Percentiles rank a stretch among this genome's conserved stretches.
These are phyloP conservation scores for Petromus typicus DNA, from an alignment of 2,113 vertebrate species.

Conservation along the genomic window DNA sequence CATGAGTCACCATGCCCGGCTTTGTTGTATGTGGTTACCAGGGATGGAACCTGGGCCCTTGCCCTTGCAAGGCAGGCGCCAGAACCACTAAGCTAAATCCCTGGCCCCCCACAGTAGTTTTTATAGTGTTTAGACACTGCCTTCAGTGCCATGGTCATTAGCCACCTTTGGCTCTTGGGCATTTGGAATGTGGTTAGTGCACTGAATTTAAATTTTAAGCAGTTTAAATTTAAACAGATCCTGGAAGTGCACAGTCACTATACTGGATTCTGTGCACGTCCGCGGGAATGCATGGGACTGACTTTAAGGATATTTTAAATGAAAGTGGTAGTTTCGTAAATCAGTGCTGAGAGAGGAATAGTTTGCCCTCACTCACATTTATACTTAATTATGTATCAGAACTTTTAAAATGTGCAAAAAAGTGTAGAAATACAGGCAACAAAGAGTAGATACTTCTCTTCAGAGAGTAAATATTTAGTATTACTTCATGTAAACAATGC, in stretches of 20 bases:
- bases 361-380: background rate
- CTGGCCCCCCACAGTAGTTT: accelerated
- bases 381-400: background rate
- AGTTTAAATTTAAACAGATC: background rate
- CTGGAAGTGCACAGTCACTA: accelerated
- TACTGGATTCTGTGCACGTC: background rate
- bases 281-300: background rate
- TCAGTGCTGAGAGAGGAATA: background rate
- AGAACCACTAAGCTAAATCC: no score
- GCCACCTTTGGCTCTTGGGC: background rate
- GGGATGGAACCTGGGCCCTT: no score
- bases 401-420: accelerated
- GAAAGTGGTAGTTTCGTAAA: background rate
- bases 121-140: accelerated
- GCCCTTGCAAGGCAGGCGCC: no score
- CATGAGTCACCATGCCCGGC: no score
- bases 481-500: background rate
- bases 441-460: background rate
- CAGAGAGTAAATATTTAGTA: background rate
- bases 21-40: no score
- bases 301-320: background rate
- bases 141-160: accelerated
- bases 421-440: background rate
- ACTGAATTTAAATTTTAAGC: background rate
- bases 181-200: background rate